Percentiles rank a stretch among this genome's conserved stretches.
Conservation (phyloP, 2,113 vertebrate species). For the Zapornia atra region DNA sequence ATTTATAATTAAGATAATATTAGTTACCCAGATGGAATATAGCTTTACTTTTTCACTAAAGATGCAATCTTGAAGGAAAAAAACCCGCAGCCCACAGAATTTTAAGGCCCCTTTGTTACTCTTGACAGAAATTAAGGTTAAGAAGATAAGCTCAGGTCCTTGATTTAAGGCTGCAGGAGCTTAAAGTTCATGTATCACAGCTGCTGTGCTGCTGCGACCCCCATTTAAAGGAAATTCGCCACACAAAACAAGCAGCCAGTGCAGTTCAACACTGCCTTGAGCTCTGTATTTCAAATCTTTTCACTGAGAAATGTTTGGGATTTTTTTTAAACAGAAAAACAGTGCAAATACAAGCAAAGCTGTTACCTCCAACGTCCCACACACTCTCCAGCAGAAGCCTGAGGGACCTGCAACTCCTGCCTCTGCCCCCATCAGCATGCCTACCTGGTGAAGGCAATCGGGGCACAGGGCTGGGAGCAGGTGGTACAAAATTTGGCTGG, state of each 20-base stretch:
- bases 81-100: background rate
- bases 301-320: background rate
- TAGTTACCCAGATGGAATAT: background rate
- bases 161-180: background rate
- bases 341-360: background rate
- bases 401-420: background rate
- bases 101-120: background rate
- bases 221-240: no score
- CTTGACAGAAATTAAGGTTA: background rate
- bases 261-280: background rate
- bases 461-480: background rate
- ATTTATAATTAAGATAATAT: background rate
- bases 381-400: background rate
- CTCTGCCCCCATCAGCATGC: background rate
- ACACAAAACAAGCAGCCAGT: background rate
- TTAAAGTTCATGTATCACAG: background rate
- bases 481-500: background rate
- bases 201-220: background rate
- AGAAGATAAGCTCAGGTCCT: background rate
- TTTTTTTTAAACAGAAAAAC: background rate
- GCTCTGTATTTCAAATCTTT: background rate
- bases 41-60: background rate
- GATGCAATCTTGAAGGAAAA: background rate
- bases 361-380: background rate
- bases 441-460: background rate